Percentiles rank a stretch among this genome's conserved stretches.
phyloP scores from a whole-genome alignment of 2,797 vertebrate species.

The Columba guinea region DNA sequence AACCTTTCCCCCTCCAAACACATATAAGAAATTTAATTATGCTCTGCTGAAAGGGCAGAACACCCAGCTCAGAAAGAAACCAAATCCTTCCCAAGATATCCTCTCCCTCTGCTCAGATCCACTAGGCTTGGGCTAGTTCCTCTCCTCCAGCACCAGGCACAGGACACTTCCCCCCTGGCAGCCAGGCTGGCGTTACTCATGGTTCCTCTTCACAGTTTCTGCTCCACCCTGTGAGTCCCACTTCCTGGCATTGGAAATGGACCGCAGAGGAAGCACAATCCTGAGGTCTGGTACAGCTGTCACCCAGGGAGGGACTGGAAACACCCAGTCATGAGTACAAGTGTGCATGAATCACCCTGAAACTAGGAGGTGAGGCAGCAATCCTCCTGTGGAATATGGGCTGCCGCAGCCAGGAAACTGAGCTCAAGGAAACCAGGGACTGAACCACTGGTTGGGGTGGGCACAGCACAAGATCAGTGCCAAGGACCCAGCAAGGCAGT shows the following conservation, averaged over 20 bases:
- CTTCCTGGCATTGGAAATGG: slow-evolving; percentile 22
- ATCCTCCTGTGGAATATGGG: rapidly evolving
- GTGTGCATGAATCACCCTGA: slow-evolving; percentile 31
- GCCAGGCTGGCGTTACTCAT: slow-evolving; percentile 27
- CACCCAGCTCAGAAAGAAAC: neutral
- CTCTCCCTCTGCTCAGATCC: neutral
- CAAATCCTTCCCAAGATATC: neutral
- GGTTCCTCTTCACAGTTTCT: slow-evolving; percentile 13
- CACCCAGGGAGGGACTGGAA: neutral
- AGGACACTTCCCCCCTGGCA: neutral
- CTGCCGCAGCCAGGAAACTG: neutral
- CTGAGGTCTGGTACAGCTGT: neutral
- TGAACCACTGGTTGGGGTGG: neutral
- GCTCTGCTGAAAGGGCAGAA: neutral
- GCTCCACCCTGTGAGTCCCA: slow-evolving; percentile 38
- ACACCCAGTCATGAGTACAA: slow-evolving; percentile 16
- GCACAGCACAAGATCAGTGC: neutral
- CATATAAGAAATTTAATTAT: neutral
- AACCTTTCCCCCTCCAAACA: neutral
- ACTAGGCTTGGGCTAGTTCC: neutral
- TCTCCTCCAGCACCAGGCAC: neutral
- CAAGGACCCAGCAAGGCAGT: neutral
- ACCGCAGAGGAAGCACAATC: neutral
- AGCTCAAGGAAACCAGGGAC: neutral
- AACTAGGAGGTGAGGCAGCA: neutral